These are phyloP conservation scores for Amblyopsis hoosieri DNA, from an alignment of 2,797 vertebrate species.

Conservation along the genomic window DNA sequence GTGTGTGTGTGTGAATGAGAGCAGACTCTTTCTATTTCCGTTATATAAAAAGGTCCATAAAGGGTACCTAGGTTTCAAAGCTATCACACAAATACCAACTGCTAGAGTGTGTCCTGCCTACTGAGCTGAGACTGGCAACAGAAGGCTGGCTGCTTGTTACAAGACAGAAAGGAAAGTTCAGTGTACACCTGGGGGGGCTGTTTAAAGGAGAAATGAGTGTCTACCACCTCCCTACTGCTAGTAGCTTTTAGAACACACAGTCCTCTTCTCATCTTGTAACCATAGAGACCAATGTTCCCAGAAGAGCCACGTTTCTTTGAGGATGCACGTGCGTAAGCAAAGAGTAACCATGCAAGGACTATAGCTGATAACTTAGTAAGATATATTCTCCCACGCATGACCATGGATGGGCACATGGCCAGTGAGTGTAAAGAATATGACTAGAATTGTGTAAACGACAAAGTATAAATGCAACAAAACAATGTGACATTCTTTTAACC, in stretches of 20 bases:
- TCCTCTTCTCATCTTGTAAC: slow-evolving; percentile 65
- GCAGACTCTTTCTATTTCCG: background rate
- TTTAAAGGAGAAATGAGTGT: slow-evolving; percentile 28
- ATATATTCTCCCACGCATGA: too few relatives aligned
- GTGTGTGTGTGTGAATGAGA: slow-evolving; percentile 14
- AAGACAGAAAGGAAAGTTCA: slow-evolving; percentile 12
- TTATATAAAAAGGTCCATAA: background rate
- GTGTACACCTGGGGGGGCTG: background rate
- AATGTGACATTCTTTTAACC: too few relatives aligned
- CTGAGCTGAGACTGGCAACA: slow-evolving; percentile 39
- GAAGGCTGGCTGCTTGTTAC: slow-evolving; percentile 6
- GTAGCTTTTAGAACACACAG: slow-evolving; percentile 45
- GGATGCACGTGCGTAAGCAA: slow-evolving; percentile 34
- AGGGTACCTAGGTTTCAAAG: slow-evolving; percentile 6
- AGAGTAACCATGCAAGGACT: background rate
- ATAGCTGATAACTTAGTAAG: slow-evolving; percentile 19
- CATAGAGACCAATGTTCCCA: slow-evolving; percentile 68
- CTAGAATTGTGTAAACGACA: too few relatives aligned
- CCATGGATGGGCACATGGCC: too few relatives aligned
- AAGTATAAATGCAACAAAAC: too few relatives aligned
- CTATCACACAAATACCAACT: too few relatives aligned
- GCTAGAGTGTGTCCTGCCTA: slow-evolving; percentile 1
- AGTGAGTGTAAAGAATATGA: too few relatives aligned
- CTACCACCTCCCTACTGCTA: slow-evolving; percentile 40
- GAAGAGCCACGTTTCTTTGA: slow-evolving; percentile 48